These are phyloP conservation scores for Acleris emargana DNA, from an alignment of 2,888 invertebrate genomes.

Conservation along the genomic window DNA sequence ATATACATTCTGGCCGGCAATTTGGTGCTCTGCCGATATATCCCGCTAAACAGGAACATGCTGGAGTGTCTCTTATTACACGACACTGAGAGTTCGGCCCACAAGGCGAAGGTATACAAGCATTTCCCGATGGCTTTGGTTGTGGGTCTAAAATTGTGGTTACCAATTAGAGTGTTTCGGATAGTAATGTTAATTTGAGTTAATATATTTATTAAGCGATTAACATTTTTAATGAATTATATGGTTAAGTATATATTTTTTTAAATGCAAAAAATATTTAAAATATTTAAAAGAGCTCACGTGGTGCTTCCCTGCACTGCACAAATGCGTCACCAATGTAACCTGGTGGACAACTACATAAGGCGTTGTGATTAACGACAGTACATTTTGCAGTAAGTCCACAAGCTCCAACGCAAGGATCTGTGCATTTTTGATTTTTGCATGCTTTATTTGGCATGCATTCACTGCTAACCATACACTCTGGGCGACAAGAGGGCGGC, in stretches of 20 bases:
- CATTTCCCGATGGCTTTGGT: conserved; percentile 85
- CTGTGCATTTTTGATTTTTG: conserved; percentile 89
- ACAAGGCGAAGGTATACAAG: conserved; percentile 92
- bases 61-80: conserved; percentile 88
- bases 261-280: neutral
- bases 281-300: conserved; percentile 76
- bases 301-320: conserved; percentile 86
- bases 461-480: conserved; percentile 92
- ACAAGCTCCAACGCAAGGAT: conserved; percentile 93
- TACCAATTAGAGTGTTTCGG: conserved; percentile 3
- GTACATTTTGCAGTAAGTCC: conserved; percentile 92
- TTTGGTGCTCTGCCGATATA: conserved; percentile 93
- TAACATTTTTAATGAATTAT: no score
- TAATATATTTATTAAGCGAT: neutral
- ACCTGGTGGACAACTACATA: conserved; percentile 91
- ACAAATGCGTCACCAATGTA: conserved; percentile 92
- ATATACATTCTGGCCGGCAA: conserved; percentile 93
- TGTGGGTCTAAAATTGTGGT: conserved; percentile 72
- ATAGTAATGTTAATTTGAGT: neutral
- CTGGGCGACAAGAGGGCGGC: conserved; percentile 90
- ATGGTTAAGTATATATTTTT: neutral
- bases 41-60: conserved; percentile 90
- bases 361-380: conserved; percentile 93
- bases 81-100: conserved; percentile 93
- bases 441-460: conserved; percentile 92